A percentile compares a stretch with the other conserved stretches of the same genome.
phyloP scores from a whole-genome alignment of 2,888 invertebrate genomes.

The Pterostichus madidus region DNA sequence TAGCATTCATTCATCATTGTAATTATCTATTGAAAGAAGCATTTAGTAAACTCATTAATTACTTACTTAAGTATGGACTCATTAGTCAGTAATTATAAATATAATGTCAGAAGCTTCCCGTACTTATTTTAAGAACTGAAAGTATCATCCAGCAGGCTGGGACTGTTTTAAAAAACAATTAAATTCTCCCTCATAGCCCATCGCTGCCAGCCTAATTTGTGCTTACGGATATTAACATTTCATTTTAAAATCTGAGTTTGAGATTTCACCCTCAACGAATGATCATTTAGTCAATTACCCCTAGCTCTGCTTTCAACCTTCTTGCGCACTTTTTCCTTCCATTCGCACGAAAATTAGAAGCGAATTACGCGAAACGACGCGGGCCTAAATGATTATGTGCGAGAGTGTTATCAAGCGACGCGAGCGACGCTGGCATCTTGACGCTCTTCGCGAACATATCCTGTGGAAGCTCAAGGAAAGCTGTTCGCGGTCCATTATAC shows the following conservation, averaged over 20 bases:
- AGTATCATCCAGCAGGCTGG: neutral
- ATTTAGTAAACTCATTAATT: no score
- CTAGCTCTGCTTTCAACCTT: neutral
- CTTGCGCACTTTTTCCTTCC: constrained; percentile 45
- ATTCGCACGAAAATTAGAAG: constrained; percentile 52
- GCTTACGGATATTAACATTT: constrained; percentile 29
- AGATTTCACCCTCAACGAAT: constrained; percentile 7
- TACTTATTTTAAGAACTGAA: neutral
- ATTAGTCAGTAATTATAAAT: no score
- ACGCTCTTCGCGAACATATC: constrained; percentile 21
- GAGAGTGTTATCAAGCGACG: constrained; percentile 30
- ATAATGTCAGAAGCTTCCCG: neutral
- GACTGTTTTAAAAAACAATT: constrained; percentile 44
- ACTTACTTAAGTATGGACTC: no score
- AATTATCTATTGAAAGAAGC: no score
- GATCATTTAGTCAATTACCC: constrained; percentile 44
- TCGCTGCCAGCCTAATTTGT: constrained; percentile 10
- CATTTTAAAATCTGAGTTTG: constrained; percentile 38
- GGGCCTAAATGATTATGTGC: constrained; percentile 52
- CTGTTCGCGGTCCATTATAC: constrained; percentile 17
- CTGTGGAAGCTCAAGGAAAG: neutral
- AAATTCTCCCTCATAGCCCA: constrained; percentile 5
- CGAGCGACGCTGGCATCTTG: neutral
- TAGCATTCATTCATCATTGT: no score
- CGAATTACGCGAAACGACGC: constrained; percentile 52